phyloP scores from a whole-genome alignment of 2,797 vertebrate species.

The Cichlasoma orientale region DNA sequence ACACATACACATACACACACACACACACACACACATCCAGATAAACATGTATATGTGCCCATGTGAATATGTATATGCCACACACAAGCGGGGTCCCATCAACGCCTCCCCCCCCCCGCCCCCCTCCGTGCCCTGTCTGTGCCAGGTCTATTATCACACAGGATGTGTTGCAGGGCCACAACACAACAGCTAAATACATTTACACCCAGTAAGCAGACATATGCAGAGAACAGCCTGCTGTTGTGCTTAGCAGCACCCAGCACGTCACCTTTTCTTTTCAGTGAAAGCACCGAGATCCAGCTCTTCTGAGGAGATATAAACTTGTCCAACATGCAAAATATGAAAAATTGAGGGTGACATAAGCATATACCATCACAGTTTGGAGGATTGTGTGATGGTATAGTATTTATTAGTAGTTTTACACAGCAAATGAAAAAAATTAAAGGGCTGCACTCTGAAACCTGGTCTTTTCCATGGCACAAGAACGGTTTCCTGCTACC shows the following conservation, averaged over 20 bases:
- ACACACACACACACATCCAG: slow-evolving; percentile 52
- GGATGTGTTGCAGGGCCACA: slow-evolving; percentile 65
- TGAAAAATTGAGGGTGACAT: too few species aligned
- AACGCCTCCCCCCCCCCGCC: not conserved
- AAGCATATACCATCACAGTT: not conserved
- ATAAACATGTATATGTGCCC: slow-evolving; percentile 62
- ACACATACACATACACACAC: too few species aligned
- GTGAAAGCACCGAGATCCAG: not conserved
- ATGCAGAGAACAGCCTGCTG: slow-evolving; percentile 51
- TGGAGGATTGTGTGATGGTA: not conserved
- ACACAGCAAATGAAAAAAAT: too few species aligned
- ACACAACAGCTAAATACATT: slow-evolving; percentile 66
- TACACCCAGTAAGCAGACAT: slow-evolving; percentile 67
- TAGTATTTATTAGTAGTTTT: not conserved
- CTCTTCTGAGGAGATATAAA: not conserved
- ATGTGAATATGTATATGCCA: slow-evolving; percentile 59
- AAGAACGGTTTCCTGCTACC: too few species aligned
- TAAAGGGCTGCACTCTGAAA: too few species aligned
- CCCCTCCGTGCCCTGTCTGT: slow-evolving; percentile 42
- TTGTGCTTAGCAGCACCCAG: slow-evolving; percentile 36
- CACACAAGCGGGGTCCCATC: slow-evolving; percentile 33
- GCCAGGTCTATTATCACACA: slow-evolving; percentile 74
- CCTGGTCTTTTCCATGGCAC: too few species aligned
- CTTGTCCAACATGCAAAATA: too few species aligned
- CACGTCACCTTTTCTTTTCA: slow-evolving; percentile 35